Evolutionary conservation across 2,888 invertebrate genomes (phyloP).

Genomic region (Electrophaes corylata): DNA sequence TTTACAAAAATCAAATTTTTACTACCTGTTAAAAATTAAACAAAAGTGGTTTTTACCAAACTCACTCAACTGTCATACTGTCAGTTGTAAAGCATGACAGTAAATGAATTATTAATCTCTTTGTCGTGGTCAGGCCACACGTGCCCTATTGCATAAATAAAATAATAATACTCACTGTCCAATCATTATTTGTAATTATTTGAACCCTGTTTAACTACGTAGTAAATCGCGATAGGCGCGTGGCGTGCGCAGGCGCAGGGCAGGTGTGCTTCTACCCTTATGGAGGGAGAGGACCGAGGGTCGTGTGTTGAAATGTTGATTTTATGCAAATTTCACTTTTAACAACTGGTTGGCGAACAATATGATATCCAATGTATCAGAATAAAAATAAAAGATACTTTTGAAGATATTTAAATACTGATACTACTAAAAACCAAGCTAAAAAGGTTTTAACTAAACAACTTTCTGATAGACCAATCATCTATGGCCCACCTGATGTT

Average conservation of each 20-base stretch:
- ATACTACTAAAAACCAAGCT: too few species aligned
- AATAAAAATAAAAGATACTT: too few species aligned
- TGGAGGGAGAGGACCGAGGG: constrained; percentile 47
- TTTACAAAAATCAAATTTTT: too few species aligned
- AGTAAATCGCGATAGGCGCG: constrained; percentile 52
- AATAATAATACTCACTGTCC: constrained; percentile 36
- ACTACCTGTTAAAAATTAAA: too few species aligned
- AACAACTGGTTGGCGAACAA: constrained; percentile 6
- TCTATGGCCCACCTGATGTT: too few species aligned
- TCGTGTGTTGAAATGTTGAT: constrained; percentile 40
- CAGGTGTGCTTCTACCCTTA: constrained; percentile 53
- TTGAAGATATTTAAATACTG: too few species aligned
- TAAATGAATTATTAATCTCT: constrained; percentile 36
- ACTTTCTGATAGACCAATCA: too few species aligned
- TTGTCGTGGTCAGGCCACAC: constrained; percentile 39
- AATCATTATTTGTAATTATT: constrained; percentile 12
- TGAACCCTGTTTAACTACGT: constrained; percentile 39
- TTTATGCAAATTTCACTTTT: constrained; percentile 30
- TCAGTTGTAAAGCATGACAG: constrained; percentile 29
- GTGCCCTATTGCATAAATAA: constrained; percentile 45
- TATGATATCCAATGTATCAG: neutral
- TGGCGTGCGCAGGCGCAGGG: constrained; percentile 50
- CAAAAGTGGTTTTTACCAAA: neutral
- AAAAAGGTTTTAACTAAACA: too few species aligned
- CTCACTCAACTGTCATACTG: neutral